These are phyloP conservation scores for Eupithecia vulgata DNA, from an alignment of 2,888 invertebrate genomes.

Conservation along the genomic window DNA sequence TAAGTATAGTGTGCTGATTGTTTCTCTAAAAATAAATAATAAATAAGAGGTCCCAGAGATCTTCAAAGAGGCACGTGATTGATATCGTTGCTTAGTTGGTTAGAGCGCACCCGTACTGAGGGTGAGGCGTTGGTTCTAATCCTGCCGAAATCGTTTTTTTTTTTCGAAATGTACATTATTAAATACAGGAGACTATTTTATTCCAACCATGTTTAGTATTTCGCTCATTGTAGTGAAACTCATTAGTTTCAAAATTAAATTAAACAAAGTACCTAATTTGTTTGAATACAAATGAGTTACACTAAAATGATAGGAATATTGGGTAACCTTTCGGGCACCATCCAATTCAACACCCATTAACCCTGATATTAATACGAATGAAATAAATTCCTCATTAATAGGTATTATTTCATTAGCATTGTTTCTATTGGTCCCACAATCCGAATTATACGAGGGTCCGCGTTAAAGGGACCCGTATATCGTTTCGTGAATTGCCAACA, in stretches of 20 bases:
- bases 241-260: neutral
- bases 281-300: neutral
- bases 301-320: neutral
- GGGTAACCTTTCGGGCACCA: neutral
- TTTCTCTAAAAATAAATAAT: too few species aligned
- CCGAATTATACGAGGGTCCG: slow-evolving; percentile 76
- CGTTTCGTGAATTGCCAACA: slow-evolving; percentile 77
- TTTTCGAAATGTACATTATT: too few species aligned
- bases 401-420: slow-evolving; percentile 71
- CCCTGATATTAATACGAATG: slow-evolving; percentile 26
- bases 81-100: too few species aligned
- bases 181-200: too few species aligned
- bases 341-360: slow-evolving; percentile 4
- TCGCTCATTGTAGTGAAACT: neutral
- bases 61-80: too few species aligned
- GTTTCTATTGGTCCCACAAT: slow-evolving; percentile 72
- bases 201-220: neutral
- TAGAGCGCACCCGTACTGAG: too few species aligned
- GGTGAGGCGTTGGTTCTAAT: too few species aligned
- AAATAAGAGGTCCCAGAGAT: too few species aligned
- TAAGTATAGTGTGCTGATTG: too few species aligned
- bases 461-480: slow-evolving; percentile 75
- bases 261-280: slow-evolving; percentile 1
- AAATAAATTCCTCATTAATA: slow-evolving; percentile 57
- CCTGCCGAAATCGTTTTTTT: too few species aligned